Evolutionary conservation across 2,113 vertebrate species (phyloP).

Genomic region (Prionailurus bengalensis): DNA sequence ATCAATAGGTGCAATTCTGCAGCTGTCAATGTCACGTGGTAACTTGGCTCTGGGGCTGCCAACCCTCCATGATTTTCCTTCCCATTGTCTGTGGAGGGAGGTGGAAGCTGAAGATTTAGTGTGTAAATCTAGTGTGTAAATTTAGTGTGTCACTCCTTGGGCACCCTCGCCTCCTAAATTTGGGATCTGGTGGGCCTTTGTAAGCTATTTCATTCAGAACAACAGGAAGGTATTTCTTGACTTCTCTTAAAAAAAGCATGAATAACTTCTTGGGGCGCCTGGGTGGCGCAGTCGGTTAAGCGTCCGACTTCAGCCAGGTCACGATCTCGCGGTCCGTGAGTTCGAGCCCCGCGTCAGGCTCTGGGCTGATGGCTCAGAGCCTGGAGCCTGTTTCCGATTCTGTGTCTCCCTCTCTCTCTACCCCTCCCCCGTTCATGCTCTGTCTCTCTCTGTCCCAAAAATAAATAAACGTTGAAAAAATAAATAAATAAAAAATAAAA

Average conservation of each 20-base stretch:
- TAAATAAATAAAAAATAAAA: background rate
- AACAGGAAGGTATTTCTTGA: background rate
- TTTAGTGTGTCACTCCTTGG: background rate
- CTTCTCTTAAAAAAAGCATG: background rate
- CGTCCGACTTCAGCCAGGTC: too few species aligned
- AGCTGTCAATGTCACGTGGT: constrained; percentile 5
- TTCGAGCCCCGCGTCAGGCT: too few species aligned
- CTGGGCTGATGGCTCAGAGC: too few species aligned
- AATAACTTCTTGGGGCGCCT: background rate
- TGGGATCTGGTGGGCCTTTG: constrained; percentile 59
- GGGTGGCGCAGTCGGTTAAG: too few species aligned
- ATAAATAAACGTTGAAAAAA: too few species aligned
- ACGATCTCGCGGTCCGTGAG: too few species aligned
- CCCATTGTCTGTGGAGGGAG: background rate
- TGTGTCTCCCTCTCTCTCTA: too few species aligned
- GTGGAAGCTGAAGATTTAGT: constrained; percentile 59
- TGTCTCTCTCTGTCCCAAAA: too few species aligned
- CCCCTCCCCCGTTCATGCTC: too few species aligned
- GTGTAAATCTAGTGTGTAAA: constrained; percentile 11
- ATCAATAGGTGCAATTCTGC: constrained; percentile 76
- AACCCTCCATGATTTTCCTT: constrained; percentile 27
- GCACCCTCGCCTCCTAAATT: background rate
- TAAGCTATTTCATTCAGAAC: constrained; percentile 31
- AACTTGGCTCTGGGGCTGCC: background rate
- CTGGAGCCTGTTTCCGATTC: too few species aligned